Evolutionary conservation across 1,140 invertebrate genomes (phyloP).

Genomic region (Oryctes rhinoceros): DNA sequence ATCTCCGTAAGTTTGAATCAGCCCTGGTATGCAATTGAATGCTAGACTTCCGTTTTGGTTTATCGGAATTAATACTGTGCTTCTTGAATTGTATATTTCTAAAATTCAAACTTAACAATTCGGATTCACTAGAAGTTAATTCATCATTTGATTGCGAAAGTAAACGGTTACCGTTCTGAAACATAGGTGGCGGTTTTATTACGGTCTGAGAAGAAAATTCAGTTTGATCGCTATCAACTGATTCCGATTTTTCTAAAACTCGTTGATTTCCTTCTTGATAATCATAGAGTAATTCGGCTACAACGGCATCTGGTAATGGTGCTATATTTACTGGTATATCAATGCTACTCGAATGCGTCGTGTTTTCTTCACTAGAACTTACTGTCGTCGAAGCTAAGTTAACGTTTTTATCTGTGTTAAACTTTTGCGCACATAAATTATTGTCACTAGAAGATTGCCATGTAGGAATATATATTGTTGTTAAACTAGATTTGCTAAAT

Average conservation of each 20-base stretch:
- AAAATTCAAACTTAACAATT: slow-evolving; percentile 44
- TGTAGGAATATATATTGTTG: slow-evolving; percentile 65
- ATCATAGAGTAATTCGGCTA: slow-evolving; percentile 65
- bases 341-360: slow-evolving; percentile 65
- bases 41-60: slow-evolving; percentile 53
- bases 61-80: slow-evolving; percentile 55
- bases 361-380: slow-evolving; percentile 47
- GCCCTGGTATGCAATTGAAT: slow-evolving; percentile 53
- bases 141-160: slow-evolving; percentile 45
- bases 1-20: slow-evolving; percentile 55
- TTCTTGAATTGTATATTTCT: slow-evolving; percentile 54
- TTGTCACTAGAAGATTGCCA: slow-evolving; percentile 62
- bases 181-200: slow-evolving; percentile 67
- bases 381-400: slow-evolving; percentile 23
- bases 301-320: slow-evolving; percentile 62
- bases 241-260: slow-evolving; percentile 50
- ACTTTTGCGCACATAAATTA: slow-evolving; percentile 44
- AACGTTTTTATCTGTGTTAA: not conserved
- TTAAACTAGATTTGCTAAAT: slow-evolving; percentile 64
- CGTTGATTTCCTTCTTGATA: slow-evolving; percentile 44
- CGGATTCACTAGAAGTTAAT: slow-evolving; percentile 42
- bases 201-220: slow-evolving; percentile 56
- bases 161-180: slow-evolving; percentile 52
- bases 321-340: slow-evolving; percentile 63
- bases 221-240: slow-evolving; percentile 53